phyloP scores from a whole-genome alignment of 2,113 vertebrate species.

The Climacteris rufus region DNA sequence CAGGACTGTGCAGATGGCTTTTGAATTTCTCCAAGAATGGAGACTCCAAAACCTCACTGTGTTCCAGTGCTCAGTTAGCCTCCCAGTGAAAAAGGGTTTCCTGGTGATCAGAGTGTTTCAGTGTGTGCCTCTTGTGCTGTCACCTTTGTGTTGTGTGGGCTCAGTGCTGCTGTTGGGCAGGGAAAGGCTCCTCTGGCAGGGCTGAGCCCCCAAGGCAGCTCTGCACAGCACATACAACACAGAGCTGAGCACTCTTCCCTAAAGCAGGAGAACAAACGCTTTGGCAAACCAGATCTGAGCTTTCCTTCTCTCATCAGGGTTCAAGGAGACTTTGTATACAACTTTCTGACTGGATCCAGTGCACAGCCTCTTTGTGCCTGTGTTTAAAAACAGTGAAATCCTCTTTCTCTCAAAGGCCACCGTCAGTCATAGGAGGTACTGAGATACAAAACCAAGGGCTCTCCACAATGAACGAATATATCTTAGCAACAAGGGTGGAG shows the following conservation, averaged over 20 bases:
- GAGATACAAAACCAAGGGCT: constrained; percentile 16
- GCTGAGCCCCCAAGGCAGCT: not conserved
- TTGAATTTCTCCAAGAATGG: not conserved
- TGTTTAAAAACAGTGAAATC: not conserved
- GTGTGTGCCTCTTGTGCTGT: not conserved
- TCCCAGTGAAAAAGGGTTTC: not conserved
- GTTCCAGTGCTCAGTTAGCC: not conserved
- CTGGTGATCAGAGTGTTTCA: not conserved
- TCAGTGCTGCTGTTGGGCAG: not conserved
- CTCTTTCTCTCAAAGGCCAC: not conserved
- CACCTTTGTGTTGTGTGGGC: not conserved
- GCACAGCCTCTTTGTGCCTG: not conserved
- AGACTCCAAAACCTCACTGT: not conserved
- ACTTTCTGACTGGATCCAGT: not conserved
- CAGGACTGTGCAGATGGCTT: not conserved
- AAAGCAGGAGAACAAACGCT: not conserved
- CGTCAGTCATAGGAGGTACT: not conserved
- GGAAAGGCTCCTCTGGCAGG: not conserved
- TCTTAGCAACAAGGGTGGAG: constrained; percentile 66
- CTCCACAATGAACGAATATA: not conserved
- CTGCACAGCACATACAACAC: not conserved
- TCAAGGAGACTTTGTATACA: not conserved
- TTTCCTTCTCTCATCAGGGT: not conserved
- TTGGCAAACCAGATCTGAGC: not conserved
- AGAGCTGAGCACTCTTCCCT: not conserved